These are phyloP conservation scores for Astyanax mexicanus DNA, from an alignment of 2,797 vertebrate genomes.

Conservation along the genomic window DNA sequence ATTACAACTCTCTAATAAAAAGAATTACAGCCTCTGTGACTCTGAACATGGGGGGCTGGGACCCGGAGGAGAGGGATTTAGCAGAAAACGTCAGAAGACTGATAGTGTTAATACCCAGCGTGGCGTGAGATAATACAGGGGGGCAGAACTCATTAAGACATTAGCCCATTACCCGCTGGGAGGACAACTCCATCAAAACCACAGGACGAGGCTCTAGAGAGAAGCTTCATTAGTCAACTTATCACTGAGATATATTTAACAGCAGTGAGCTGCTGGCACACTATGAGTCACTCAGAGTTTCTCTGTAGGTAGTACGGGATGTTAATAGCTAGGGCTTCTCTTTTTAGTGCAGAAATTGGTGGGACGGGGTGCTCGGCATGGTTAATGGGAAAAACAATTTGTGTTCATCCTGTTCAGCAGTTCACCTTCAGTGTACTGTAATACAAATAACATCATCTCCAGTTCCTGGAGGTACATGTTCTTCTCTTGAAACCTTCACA, in stretches of 20 bases:
- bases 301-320: constrained; percentile 15
- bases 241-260: constrained; percentile 44
- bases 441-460: background rate
- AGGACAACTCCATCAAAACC: constrained; percentile 53
- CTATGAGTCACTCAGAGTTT: constrained; percentile 15
- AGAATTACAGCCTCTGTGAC: constrained; percentile 4
- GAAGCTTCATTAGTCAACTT: constrained; percentile 51
- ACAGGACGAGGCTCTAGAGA: constrained; percentile 26
- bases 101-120: constrained; percentile 46
- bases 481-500: background rate
- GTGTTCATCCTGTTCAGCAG: background rate
- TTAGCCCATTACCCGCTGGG: constrained; percentile 44
- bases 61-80: constrained; percentile 26
- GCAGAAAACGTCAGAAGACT: constrained; percentile 38
- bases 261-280: constrained; percentile 27
- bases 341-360: background rate
- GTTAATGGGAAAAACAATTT: background rate
- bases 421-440: background rate
- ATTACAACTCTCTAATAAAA: constrained; percentile 32
- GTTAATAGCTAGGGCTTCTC: background rate
- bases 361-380: constrained; percentile 13
- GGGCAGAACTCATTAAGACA: constrained; percentile 55
- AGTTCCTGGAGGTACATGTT: background rate
- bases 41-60: constrained; percentile 1
- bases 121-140: constrained; percentile 42